Evolutionary conservation across 2,113 vertebrate species (phyloP).

Genomic region (Mus musculus): DNA sequence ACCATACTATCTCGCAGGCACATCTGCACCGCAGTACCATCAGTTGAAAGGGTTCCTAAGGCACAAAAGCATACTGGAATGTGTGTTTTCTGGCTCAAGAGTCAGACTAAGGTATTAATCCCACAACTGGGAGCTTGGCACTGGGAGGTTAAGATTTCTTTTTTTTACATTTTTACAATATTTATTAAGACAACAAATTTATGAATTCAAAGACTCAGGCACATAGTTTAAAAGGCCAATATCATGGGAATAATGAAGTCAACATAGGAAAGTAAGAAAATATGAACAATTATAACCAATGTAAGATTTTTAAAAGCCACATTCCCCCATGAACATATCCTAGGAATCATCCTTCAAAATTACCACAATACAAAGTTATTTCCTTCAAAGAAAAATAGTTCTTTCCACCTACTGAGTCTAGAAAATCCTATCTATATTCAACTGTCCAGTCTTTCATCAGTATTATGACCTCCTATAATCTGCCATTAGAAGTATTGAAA

Average conservation of each 20-base stretch:
- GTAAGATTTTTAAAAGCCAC: constrained; percentile 86
- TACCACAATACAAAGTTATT: constrained; percentile 88
- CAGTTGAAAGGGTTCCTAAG: not conserved
- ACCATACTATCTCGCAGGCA: not conserved
- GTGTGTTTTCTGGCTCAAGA: not conserved
- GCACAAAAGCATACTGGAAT: not conserved
- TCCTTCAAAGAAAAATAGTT: constrained; percentile 90
- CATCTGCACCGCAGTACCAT: not conserved
- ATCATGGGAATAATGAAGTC: constrained; percentile 88
- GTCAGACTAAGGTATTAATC: not conserved
- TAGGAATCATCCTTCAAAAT: constrained; percentile 88
- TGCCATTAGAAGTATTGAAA: constrained; percentile 82
- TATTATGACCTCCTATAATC: constrained; percentile 82
- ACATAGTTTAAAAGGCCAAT: constrained; percentile 89
- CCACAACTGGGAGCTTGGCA: not conserved
- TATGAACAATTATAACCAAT: constrained; percentile 85
- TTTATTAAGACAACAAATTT: constrained; percentile 92
- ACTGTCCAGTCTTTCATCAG: constrained; percentile 85
- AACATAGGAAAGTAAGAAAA: constrained; percentile 83
- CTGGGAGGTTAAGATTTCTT: not conserved
- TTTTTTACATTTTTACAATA: constrained; percentile 85
- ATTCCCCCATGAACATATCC: constrained; percentile 82
- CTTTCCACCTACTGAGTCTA: constrained; percentile 88
- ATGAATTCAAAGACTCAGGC: constrained; percentile 90
- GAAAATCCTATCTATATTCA: constrained; percentile 90